Conservation (phyloP, 30 jellyfish, hydroid and myxozoan species). For the Chrysaora quinquecirrha region DNA sequence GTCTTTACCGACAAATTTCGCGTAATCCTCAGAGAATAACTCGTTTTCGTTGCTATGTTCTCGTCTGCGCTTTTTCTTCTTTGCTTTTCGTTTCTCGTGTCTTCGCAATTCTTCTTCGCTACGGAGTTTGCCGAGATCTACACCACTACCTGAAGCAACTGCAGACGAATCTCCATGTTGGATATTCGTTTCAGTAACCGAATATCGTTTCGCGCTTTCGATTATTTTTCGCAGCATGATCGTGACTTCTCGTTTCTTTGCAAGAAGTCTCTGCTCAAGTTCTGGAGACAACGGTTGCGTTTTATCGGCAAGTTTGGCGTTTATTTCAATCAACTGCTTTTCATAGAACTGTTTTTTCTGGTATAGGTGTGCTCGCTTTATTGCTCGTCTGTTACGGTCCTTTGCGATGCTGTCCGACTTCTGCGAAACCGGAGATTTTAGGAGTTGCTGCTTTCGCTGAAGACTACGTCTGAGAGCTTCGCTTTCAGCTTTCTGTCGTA, state of each 20-base stretch:
- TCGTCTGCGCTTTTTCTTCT: constrained; percentile 26
- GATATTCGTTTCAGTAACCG: not conserved
- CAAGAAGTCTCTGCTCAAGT: constrained; percentile 13
- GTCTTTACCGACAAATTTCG: constrained; percentile 16
- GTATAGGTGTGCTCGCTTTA: constrained; percentile 87
- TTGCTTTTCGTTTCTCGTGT: constrained; percentile 44
- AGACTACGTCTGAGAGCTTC: constrained; percentile 48
- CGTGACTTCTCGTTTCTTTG: constrained; percentile 26
- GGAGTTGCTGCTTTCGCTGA: constrained; percentile 38
- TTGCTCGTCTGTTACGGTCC: constrained; percentile 81
- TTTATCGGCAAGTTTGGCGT: constrained; percentile 76
- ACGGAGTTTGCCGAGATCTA: not conserved
- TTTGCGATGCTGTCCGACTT: constrained; percentile 47
- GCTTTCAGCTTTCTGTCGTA: constrained; percentile 57
- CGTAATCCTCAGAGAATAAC: constrained; percentile 25
- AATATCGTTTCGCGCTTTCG: constrained; percentile 28
- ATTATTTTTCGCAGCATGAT: constrained; percentile 21
- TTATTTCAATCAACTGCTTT: constrained; percentile 83
- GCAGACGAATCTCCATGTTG: not conserved
- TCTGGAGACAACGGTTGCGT: constrained; percentile 26
- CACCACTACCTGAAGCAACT: constrained; percentile 1
- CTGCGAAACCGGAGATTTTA: constrained; percentile 51
- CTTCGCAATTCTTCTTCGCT: constrained; percentile 50
- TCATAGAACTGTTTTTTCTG: constrained; percentile 80
- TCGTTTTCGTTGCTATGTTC: constrained; percentile 6